phyloP scores from a whole-genome alignment of 2,888 invertebrate species.

The Idaea aversata region DNA sequence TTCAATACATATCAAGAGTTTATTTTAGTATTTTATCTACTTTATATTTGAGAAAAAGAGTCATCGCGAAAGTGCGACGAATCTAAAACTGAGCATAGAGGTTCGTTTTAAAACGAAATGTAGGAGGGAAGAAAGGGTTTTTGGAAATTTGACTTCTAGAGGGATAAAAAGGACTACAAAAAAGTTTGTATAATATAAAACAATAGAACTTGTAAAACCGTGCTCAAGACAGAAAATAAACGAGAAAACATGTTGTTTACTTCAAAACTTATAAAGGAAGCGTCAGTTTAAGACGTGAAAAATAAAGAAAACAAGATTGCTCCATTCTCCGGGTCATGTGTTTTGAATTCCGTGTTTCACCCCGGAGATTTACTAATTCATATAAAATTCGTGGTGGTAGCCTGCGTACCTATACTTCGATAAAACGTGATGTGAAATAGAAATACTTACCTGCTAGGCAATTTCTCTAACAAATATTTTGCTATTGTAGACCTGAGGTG shows the following conservation, averaged over 20 bases:
- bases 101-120: too few relatives aligned
- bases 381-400: slow-evolving; percentile 1
- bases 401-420: neutral
- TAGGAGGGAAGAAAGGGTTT: too few relatives aligned
- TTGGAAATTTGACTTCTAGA: too few relatives aligned
- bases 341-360: neutral
- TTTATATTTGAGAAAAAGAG: too few relatives aligned
- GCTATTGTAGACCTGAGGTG: neutral
- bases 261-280: neutral
- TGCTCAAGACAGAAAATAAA: neutral
- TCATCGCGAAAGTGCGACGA: too few relatives aligned
- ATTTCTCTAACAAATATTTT: neutral
- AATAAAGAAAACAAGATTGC: neutral
- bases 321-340: neutral
- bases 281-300: slow-evolving; percentile 2
- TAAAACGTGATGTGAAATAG: neutral
- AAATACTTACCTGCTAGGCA: neutral
- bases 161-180: too few relatives aligned
- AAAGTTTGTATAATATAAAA: too few relatives aligned
- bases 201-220: neutral
- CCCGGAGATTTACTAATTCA: slow-evolving; percentile 2
- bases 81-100: too few relatives aligned
- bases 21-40: too few relatives aligned
- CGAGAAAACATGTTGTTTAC: slow-evolving; percentile 4
- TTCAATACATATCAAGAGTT: neutral